Base-by-base conservation (phyloP, 2,888 invertebrate genomes). In the Stenichneumon culpator region DNA sequence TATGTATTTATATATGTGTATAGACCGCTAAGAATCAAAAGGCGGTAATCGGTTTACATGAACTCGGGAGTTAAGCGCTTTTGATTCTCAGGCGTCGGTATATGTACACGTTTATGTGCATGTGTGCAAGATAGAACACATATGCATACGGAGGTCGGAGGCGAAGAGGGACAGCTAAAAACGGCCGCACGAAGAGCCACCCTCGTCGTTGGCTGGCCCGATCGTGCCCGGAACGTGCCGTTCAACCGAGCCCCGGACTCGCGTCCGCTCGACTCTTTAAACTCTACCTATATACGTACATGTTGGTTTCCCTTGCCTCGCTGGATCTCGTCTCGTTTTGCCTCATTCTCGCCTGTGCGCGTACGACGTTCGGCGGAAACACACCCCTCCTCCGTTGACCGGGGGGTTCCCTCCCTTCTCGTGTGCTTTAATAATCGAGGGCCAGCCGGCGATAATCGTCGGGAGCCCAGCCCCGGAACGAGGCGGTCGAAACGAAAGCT, bases 381-480 rank as follows among this genome's bases (percentile, higher is more conserved):
- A 57, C 28, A 69, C 57, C 54, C 32, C 63, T 19, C 44, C 68
- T 28, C 28, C 44, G 50, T 72, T 73, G 44, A 50, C 25, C 39
- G 14, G 32, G 32, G 65, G 75, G 77, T 39, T 72, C 63, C 63
- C 70, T 65, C 39, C 32, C 25, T 73, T 57, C 82, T 86, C 88
- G 87, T 90, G 89, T 91, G 92, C 91, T 92, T 92, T 91, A 92
- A 92, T 92, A 91, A 93, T 92, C 90, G 90, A 88, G 28, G 89
- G 77, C 79, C 90, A 88, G 89, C 88, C 90, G 89, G 89, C 89
- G 92, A 93, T 93, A 93, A 93, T 92, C 90, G 92, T 91, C 92
- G 88, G 87, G 89, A 89, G 88, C 87, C 90, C 90, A 92, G 91
- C 92, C 92, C 93, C 91, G 89, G 90, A 92, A 91, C 86, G 85